These are phyloP conservation scores for Apus apus DNA, from an alignment of 2,113 vertebrate species.

Conservation along the genomic window DNA sequence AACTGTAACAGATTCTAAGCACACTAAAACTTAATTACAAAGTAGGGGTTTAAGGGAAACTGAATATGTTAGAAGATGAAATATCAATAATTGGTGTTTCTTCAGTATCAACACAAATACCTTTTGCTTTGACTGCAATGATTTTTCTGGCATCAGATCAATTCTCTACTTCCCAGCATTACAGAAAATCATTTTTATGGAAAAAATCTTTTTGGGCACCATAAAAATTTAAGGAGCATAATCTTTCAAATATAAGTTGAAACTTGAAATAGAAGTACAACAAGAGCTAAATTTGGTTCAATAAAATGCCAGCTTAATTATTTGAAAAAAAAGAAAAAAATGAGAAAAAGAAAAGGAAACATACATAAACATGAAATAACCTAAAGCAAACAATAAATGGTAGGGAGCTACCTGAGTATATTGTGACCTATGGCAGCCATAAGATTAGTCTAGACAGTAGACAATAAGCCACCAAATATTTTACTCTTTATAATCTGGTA, in stretches of 20 bases:
- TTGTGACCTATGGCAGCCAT: neutral
- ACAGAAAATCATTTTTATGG: neutral
- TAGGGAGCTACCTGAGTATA: neutral
- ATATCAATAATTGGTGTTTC: neutral
- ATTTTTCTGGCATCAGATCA: neutral
- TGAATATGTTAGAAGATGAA: neutral
- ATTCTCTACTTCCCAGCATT: neutral
- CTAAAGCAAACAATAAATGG: neutral
- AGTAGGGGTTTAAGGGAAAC: neutral
- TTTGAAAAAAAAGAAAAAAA: neutral
- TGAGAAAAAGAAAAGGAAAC: neutral
- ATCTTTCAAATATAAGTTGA: neutral
- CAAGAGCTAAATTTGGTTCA: neutral
- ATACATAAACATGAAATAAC: neutral
- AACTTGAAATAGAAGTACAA: neutral
- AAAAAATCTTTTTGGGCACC: neutral
- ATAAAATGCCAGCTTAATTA: neutral
- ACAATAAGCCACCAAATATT: neutral
- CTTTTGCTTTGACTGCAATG: neutral
- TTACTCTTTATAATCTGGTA: neutral
- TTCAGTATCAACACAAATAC: neutral
- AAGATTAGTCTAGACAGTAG: neutral
- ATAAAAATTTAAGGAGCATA: neutral
- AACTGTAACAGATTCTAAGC: neutral
- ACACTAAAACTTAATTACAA: neutral